phyloP scores from a whole-genome alignment of 2,797 vertebrate genomes.

The Holocentrus rufus region DNA sequence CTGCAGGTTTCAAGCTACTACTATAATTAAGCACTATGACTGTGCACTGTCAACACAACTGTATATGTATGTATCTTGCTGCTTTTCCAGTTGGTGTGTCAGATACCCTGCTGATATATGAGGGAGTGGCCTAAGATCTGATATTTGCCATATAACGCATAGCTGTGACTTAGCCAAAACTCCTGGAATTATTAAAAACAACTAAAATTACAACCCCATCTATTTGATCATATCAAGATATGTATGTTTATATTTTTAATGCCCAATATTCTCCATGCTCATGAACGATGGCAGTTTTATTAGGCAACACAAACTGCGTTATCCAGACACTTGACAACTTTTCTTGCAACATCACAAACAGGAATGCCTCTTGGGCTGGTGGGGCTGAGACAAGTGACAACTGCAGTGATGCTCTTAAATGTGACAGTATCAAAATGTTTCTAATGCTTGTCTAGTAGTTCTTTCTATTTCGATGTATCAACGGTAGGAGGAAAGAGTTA shows the following conservation, averaged over 20 bases:
- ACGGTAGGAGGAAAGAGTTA: too few species aligned
- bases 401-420: too few species aligned
- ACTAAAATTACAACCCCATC: neutral
- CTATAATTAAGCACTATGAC: neutral
- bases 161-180: neutral
- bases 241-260: neutral
- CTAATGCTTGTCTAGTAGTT: neutral
- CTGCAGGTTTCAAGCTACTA: neutral
- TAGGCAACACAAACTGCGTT: conserved; percentile 17
- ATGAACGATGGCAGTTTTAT: neutral
- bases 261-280: neutral
- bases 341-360: conserved; percentile 46
- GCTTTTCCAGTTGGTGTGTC: neutral
- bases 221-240: neutral
- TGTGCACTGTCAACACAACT: neutral
- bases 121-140: neutral
- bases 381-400: too few species aligned
- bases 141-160: neutral
- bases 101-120: neutral
- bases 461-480: too few species aligned
- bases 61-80: neutral
- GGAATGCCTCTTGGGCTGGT: too few species aligned
- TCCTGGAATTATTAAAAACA: neutral
- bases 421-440: neutral
- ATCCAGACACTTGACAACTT: neutral